A percentile compares a stretch with the other conserved stretches of the same genome.
Evolutionary conservation across 2,113 vertebrate species (phyloP).

Genomic region (Parus major): DNA sequence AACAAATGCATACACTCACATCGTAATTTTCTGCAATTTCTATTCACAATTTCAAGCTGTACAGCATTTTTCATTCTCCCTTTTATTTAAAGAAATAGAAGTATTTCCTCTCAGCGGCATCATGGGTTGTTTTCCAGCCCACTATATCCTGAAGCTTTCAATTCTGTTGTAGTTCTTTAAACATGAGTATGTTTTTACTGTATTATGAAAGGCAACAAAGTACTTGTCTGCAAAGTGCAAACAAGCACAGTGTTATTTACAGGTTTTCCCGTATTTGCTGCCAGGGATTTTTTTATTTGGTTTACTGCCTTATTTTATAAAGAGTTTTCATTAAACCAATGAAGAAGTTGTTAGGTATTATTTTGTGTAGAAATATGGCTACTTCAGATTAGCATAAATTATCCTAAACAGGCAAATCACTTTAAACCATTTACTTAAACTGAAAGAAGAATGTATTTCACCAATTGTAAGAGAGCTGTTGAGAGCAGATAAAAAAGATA

Average conservation of each 20-base stretch:
- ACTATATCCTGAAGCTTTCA: not conserved
- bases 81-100: constrained; percentile 10
- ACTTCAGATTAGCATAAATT: not conserved
- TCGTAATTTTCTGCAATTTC: not conserved
- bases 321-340: not conserved
- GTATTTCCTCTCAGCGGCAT: not conserved
- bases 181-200: not conserved
- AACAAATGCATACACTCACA: constrained; percentile 13
- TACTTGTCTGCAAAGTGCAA: not conserved
- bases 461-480: not conserved
- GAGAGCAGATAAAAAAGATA: not conserved
- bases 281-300: not conserved
- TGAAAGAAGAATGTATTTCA: not conserved
- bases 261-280: not conserved
- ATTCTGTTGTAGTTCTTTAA: not conserved
- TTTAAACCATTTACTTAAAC: not conserved
- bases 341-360: not conserved
- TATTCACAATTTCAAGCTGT: not conserved
- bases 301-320: not conserved
- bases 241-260: not conserved
- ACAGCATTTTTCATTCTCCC: not conserved
- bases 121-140: not conserved
- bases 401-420: not conserved
- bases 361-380: not conserved
- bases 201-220: not conserved